Base-by-base conservation (phyloP, 2,113 vertebrate genomes). In the Nothoprocta perdicaria region DNA sequence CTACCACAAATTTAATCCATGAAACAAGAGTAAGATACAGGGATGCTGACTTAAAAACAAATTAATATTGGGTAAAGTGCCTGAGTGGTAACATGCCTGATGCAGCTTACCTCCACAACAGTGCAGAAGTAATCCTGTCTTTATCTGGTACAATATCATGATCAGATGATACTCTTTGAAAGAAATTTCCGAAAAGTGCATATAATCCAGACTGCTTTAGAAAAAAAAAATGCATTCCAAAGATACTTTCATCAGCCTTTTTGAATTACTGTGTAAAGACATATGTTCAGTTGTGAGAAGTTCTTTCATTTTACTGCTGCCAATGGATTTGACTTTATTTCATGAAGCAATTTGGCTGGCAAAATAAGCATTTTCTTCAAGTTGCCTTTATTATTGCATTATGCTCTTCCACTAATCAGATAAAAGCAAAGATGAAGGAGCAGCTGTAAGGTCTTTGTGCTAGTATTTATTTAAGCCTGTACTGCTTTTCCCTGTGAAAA, bases 351-450 rank as follows among this genome's bases (percentile, higher is more conserved):
- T 87, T 92, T 89, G 75, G 62, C 80, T 65, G 78, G 60, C 38
- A 57, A 90, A 88, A 94, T 78, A 79, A 73, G 57, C 8, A 8
- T 93, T 93, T 95, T 80, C 50, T 63, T 3, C 72, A 58, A 92
- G 75, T 67, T 74, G 19, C 31, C 82, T 92, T 92, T 95, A 84
- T 93, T 89, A 77, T 94, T 62, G 69, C 68, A 55, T 80, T 93
- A 9, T 66, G 55, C 60, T 89, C 22, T 87, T 63, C 41, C 6
- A 26, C 60, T 92, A 90, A 96, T 88, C 71, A 82, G 82, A 69
- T 82, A 76, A 77, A 71, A 65, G 26, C 84, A 91, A 89, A 83
- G 79, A 74, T 68, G 46, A 83, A 90, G 66, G 6, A 91, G 86
- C 48, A 81, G 65, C 77, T 79, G 10, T 62, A 67, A 81, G 45